A percentile compares a stretch with the other conserved stretches of the same genome.
Conservation (phyloP, 2,113 vertebrate genomes). For the Marmota flaviventris region DNA sequence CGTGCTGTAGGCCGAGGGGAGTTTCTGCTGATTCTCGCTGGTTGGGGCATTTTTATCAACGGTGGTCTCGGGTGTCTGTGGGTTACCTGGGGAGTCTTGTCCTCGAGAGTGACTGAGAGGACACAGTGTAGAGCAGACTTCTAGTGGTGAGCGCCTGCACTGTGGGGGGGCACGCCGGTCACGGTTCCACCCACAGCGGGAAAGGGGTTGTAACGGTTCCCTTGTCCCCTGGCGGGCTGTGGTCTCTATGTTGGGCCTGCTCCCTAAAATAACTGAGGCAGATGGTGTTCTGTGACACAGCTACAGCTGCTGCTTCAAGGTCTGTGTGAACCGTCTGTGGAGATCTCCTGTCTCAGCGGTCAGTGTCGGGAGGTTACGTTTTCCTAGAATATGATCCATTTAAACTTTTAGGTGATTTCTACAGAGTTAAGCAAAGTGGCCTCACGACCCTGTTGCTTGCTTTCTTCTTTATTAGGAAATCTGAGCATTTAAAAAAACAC, state of each 20-base stretch:
- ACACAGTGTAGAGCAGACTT: accelerated
- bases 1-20: background rate
- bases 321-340: background rate
- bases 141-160: background rate
- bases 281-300: too few species aligned
- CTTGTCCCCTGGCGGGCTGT: background rate
- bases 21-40: background rate
- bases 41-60: background rate
- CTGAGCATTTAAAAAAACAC: background rate
- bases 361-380: background rate
- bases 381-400: background rate
- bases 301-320: background rate
- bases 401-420: background rate
- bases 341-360: background rate
- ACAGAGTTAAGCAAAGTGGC: background rate
- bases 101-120: background rate
- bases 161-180: too few species aligned
- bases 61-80: background rate
- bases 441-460: accelerated
- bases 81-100: too few species aligned
- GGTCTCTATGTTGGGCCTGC: background rate
- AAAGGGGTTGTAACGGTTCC: background rate
- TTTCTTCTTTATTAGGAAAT: accelerated
- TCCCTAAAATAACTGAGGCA: background rate
- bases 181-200: too few species aligned